Conservation (phyloP, 2,113 vertebrate species). For the Platycercus adscitus region DNA sequence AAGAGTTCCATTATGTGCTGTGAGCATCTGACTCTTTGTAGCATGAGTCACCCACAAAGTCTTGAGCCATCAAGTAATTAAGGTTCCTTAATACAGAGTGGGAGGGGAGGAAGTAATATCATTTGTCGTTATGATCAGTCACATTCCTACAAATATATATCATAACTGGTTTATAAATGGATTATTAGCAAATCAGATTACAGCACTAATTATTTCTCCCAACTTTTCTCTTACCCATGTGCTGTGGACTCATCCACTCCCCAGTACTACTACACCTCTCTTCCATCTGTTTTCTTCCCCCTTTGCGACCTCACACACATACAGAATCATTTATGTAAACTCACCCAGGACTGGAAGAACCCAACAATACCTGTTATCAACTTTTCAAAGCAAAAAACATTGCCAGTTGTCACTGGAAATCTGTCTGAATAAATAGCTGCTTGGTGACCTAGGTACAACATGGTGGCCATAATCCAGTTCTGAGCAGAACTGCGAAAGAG, state of each 20-base stretch:
- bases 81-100: constrained; percentile 61
- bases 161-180: constrained; percentile 70
- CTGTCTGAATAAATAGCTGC: background rate
- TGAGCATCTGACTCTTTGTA: constrained; percentile 50
- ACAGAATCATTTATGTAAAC: background rate
- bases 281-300: background rate
- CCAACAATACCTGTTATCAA: background rate
- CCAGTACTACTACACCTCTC: background rate
- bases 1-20: constrained; percentile 52
- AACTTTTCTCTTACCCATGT: constrained; percentile 19
- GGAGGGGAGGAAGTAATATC: constrained; percentile 73
- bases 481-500: constrained; percentile 11
- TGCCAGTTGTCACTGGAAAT: background rate
- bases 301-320: background rate
- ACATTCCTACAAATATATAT: constrained; percentile 73
- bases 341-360: background rate
- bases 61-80: constrained; percentile 80
- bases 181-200: constrained; percentile 71
- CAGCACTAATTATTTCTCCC: constrained; percentile 51
- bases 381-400: background rate
- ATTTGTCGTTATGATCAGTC: constrained; percentile 65
- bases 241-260: background rate
- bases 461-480: background rate
- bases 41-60: constrained; percentile 78
- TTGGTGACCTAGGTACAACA: background rate